Evolutionary conservation across 2,797 vertebrate species (phyloP).

Genomic region (Percopsis omiscomaycus): DNA sequence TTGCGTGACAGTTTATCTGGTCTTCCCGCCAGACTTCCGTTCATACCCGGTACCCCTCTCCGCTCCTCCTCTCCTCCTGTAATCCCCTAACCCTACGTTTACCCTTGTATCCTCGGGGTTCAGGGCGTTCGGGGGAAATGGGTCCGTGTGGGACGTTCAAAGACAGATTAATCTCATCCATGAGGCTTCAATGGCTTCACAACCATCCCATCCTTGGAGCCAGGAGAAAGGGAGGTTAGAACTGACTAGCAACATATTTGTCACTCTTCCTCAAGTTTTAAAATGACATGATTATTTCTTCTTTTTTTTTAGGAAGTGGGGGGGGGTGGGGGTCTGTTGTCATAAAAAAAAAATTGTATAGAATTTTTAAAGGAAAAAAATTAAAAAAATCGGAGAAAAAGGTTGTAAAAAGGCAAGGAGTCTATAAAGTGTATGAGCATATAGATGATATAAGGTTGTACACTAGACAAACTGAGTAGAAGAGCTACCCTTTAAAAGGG

Average conservation of each 20-base stretch:
- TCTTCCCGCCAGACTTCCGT: conserved; percentile 58
- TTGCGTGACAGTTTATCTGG: conserved; percentile 59
- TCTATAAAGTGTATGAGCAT: conserved; percentile 69
- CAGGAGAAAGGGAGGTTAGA: background rate
- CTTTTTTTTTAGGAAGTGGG: conserved; percentile 32
- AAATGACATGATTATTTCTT: conserved; percentile 55
- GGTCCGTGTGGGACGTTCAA: too few species aligned
- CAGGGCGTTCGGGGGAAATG: background rate
- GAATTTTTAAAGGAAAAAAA: conserved; percentile 67
- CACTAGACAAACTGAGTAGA: conserved; percentile 22
- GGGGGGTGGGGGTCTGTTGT: conserved; percentile 28
- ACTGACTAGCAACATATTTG: conserved; percentile 64
- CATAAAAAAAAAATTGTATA: conserved; percentile 74
- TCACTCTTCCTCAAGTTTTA: conserved; percentile 66
- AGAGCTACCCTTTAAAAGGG: conserved; percentile 86
- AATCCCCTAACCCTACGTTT: conserved; percentile 34
- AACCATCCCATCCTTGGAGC: too few species aligned
- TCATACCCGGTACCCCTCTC: conserved; percentile 45
- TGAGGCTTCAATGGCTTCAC: too few species aligned
- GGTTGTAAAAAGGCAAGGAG: conserved; percentile 42
- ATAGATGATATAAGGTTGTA: conserved; percentile 71
- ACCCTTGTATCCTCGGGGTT: conserved; percentile 31
- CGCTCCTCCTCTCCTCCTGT: conserved; percentile 37
- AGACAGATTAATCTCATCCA: too few species aligned
- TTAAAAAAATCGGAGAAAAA: conserved; percentile 53